These are phyloP conservation scores for Tribolium freemani DNA, from an alignment of 2,888 invertebrate species.

Conservation along the genomic window DNA sequence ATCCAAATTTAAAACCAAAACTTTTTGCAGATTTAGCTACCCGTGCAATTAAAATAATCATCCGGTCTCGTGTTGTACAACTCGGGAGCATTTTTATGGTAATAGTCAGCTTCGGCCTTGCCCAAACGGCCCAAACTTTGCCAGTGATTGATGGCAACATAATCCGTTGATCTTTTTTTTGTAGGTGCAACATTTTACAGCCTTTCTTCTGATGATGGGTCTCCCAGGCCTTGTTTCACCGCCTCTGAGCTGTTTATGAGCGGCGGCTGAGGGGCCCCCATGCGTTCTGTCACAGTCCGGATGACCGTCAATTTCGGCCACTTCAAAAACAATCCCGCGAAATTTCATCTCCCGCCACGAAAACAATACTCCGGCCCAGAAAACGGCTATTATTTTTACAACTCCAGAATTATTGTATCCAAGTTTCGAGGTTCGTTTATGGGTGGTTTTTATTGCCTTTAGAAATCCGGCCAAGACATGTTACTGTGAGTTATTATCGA, in stretches of 20 bases:
- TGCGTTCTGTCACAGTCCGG: constrained; percentile 40
- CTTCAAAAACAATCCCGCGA: constrained; percentile 40
- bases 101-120: not conserved
- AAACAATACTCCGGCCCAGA: constrained; percentile 37
- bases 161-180: not conserved
- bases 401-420: constrained; percentile 40
- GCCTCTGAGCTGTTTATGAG: constrained; percentile 40
- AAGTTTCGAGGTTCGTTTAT: constrained; percentile 39
- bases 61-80: not conserved
- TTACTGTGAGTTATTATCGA: constrained; percentile 16
- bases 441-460: constrained; percentile 30
- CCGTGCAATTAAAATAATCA: not conserved
- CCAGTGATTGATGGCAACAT: not conserved
- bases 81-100: not conserved
- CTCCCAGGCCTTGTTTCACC: constrained; percentile 34
- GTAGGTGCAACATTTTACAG: not conserved
- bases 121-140: not conserved
- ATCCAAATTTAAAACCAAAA: not conserved
- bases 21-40: not conserved
- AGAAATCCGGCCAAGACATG: constrained; percentile 16
- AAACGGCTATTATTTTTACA: constrained; percentile 42
- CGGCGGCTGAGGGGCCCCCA: constrained; percentile 22
- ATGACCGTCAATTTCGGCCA: constrained; percentile 44
- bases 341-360: constrained; percentile 30
- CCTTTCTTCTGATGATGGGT: constrained; percentile 29